A percentile compares a stretch with the other conserved stretches of the same genome.
These are phyloP conservation scores for Chaunax sp. DNA, from an alignment of 2,797 vertebrate genomes.

Conservation along the genomic window DNA sequence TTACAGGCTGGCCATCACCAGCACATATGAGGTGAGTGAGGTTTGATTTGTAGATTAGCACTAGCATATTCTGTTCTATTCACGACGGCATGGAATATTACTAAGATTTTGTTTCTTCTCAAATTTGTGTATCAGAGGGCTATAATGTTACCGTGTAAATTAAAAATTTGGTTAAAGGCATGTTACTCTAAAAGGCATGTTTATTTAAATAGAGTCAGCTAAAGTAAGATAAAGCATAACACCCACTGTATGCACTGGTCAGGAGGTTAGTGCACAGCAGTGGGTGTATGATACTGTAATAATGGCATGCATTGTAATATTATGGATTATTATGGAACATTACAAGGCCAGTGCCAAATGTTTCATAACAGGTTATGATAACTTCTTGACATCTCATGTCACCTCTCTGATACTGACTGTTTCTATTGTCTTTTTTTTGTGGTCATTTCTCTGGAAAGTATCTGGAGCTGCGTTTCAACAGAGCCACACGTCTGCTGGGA, in stretches of 20 bases:
- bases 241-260: not conserved
- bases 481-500: constrained; percentile 88
- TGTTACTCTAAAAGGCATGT: too few species aligned
- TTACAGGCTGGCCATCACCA: constrained; percentile 92
- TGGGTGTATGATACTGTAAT: not conserved
- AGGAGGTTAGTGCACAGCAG: not conserved
- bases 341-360: too few species aligned
- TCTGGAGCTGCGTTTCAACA: constrained; percentile 94
- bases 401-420: not conserved
- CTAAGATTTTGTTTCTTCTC: not conserved
- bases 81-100: not conserved
- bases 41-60: not conserved
- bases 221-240: not conserved
- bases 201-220: not conserved
- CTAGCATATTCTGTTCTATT: not conserved
- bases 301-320: not conserved
- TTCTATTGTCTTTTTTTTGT: not conserved
- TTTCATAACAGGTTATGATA: too few species aligned
- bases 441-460: constrained; percentile 84
- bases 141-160: constrained; percentile 14
- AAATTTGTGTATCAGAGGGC: too few species aligned
- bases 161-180: not conserved
- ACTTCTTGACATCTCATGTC: not conserved
- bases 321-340: too few species aligned
- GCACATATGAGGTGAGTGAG: constrained; percentile 91